phyloP scores from a whole-genome alignment of 2,888 invertebrate genomes.

The Stenichneumon culpator region DNA sequence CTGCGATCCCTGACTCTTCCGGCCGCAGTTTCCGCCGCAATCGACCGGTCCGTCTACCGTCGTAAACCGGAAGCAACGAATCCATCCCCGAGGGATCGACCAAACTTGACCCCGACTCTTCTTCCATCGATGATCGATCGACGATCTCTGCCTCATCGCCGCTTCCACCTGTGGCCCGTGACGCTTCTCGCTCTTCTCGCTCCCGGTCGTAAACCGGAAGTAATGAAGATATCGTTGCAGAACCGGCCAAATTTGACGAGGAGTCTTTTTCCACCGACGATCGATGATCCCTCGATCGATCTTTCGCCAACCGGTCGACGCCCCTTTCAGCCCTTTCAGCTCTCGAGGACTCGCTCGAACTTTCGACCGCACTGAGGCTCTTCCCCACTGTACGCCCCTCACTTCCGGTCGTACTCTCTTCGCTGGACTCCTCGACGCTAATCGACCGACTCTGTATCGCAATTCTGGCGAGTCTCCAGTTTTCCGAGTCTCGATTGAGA shows the following conservation, averaged over 20 bases:
- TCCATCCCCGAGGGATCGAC: background rate
- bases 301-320: background rate
- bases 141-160: background rate
- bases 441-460: background rate
- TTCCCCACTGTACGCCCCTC: background rate
- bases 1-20: background rate
- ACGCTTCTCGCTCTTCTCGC: background rate
- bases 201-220: background rate
- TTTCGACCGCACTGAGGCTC: background rate
- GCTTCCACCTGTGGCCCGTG: background rate
- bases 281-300: constrained; percentile 8
- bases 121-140: background rate
- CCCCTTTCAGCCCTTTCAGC: too few relatives aligned
- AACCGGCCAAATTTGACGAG: background rate
- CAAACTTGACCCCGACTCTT: background rate
- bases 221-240: background rate
- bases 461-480: constrained; percentile 19
- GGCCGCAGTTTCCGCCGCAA: too few relatives aligned
- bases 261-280: background rate
- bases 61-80: constrained; percentile 31
- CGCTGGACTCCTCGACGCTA: background rate
- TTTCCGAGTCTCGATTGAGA: background rate
- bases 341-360: background rate
- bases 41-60: too few relatives aligned
- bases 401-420: background rate